Evolutionary conservation across 2,113 vertebrate species (phyloP), one percentile per base, ranked within the genome.

Genomic region (Tetraodon nigroviridis): DNA sequence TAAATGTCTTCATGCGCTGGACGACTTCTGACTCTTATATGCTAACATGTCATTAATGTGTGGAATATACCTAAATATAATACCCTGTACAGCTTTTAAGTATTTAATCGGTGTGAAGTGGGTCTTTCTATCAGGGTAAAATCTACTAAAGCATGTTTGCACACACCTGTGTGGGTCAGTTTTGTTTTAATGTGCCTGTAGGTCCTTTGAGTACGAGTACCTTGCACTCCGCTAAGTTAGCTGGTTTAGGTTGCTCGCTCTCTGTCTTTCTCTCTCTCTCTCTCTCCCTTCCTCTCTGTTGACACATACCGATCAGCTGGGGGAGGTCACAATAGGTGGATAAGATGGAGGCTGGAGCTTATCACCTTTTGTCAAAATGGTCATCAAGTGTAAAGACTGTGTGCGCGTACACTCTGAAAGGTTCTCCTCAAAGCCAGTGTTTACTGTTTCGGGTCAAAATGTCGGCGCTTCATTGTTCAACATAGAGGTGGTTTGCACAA

Each of bases 271-370:
- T 24, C 24, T 24, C 24, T 24, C 24, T 24, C 24, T 24, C 24
- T 24, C 24, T 24, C 24, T 24, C 24, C 5, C 24, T 24, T 6
- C 7, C 29, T 53, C 17, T 71, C 11, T 73, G 24, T 73, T 83
- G 61, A 80, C 71, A 64, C 58, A 76, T 46, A 58, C 65, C 40
- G 1, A 21, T 14, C 17, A 46, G 47, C 55, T 69, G 32, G 41
- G 67, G 64, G 67, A 76, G 78, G 69, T 74, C 24, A 61, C 57
- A 70, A 52, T 37, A 61, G 42, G 57, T 14, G 49, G 19, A 21
- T 56, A 24, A 73, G 19, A 64, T 52, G 27, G 42, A 18, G 37
- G 27, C 64, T 57, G 56, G 60, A 54, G 76, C 71, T 84, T 79
- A 84, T 87, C 74, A 32, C 22, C 61, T 40, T 29, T 61, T 47